Base-by-base conservation (phyloP, 2,888 invertebrate species). In the Pogonocherus hispidulus region DNA sequence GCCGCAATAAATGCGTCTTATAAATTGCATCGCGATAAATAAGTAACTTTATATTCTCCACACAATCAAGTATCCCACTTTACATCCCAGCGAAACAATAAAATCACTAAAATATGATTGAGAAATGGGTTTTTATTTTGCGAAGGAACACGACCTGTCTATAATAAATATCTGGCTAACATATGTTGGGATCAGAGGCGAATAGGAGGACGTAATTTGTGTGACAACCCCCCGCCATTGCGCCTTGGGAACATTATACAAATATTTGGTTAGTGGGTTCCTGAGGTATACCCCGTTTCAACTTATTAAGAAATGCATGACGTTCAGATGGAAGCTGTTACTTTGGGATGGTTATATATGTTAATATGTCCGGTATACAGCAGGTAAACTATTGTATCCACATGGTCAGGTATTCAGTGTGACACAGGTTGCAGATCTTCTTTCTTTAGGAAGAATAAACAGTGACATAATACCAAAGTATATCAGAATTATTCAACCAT, bases 41-140 rank as follows among this genome's bases (percentile, higher is more conserved):
- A 85, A 84, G 84, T 84, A 83, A 85, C 84, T 86, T 86, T 86
- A 86, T 86, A 85, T 84, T 81, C 84, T 76, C 80, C 82, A 81
- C 83, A 85, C 85, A 86, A 85, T 86, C 85, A 85, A 83, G 83
- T 84, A 84, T 84, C 83, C 84, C 82, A 84, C 83, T 85, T 85
- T 85, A 84, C 84, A 84, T 84, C 83, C 84, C 78, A 80, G 78
- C 84, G 78, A 85, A 85, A 85, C 85, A 85, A 85, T 85, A 85
- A 85, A 85, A 85, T 85, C 83, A 83, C 84, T 85, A 83, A 85
- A 84, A 85, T 85, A 85, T 85, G 84, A 85, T 85, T 85, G 84
- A 84, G 84, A 84, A 84, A 84, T 83, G 82, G 79, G 79, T 81
- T 84, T 84, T 84, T 84, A 81, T 83, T 83, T 82, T 77, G 71